phyloP scores from a whole-genome alignment of 2,113 vertebrate species.

The Edolisoma coerulescens region DNA sequence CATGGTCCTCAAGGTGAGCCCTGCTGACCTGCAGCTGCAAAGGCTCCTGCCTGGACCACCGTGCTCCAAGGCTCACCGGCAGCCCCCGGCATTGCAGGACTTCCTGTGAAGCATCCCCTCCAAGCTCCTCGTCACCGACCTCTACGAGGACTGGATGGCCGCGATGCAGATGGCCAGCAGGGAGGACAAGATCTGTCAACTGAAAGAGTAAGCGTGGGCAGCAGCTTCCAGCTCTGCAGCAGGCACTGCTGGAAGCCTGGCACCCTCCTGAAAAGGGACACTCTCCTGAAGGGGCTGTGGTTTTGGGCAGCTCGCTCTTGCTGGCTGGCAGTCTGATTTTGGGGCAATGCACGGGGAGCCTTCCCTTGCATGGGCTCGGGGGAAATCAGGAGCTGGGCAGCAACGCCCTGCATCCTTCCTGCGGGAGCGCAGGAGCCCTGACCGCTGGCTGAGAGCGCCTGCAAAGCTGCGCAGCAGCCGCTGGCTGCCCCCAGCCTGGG shows the following conservation, averaged over 20 bases:
- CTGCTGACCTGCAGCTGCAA: background rate
- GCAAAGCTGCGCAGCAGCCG: background rate
- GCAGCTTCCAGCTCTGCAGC: background rate
- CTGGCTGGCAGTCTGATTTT: background rate
- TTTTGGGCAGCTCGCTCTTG: background rate
- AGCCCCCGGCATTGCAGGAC: background rate
- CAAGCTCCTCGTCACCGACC: fast-evolving
- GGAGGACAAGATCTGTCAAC: background rate
- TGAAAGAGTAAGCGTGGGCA: background rate
- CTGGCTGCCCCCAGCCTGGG: too few species aligned
- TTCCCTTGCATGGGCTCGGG: background rate
- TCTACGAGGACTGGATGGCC: background rate
- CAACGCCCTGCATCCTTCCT: background rate
- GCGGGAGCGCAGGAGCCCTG: fast-evolving
- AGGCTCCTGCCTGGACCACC: background rate
- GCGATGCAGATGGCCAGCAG: too few species aligned
- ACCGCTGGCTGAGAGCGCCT: fast-evolving
- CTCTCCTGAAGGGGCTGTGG: background rate
- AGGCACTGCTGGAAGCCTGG: background rate
- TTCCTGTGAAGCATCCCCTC: fast-evolving
- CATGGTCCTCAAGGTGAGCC: background rate
- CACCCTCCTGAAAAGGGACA: background rate
- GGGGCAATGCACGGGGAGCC: background rate
- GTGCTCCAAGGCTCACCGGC: background rate
- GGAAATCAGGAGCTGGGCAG: background rate